These are phyloP conservation scores for Chaetorhynchus papuensis DNA, from an alignment of 2,113 vertebrate genomes.

Conservation along the genomic window DNA sequence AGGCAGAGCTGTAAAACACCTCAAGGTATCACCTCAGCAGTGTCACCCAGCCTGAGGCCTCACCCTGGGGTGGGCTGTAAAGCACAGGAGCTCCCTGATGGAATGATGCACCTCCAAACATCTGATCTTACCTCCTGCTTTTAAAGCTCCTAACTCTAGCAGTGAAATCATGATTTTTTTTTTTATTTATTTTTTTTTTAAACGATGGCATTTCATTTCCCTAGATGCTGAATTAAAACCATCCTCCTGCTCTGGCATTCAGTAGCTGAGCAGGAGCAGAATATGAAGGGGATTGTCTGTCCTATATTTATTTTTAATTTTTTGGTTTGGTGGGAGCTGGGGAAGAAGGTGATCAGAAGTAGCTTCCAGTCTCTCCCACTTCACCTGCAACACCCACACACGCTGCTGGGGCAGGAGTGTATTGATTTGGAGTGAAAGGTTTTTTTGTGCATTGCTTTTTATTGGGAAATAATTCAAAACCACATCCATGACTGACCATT, in stretches of 20 bases:
- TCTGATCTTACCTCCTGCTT: background rate
- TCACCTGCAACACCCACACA: background rate
- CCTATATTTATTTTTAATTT: background rate
- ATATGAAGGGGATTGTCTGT: background rate
- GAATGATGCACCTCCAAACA: background rate
- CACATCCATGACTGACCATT: fast-evolving
- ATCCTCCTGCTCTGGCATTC: background rate
- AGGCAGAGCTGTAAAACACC: background rate
- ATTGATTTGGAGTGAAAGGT: background rate
- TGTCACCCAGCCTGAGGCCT: background rate
- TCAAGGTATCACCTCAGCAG: background rate
- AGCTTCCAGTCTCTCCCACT: background rate
- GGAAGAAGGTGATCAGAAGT: background rate
- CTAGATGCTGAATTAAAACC: background rate
- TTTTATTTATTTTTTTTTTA: too few relatives aligned
- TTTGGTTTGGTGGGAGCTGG: background rate
- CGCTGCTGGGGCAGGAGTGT: background rate
- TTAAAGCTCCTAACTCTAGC: background rate
- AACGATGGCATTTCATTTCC: background rate
- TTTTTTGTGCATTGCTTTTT: background rate
- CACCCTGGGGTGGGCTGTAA: background rate
- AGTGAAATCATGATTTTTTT: background rate
- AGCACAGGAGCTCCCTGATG: background rate
- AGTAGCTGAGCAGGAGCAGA: background rate
- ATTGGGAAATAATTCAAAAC: background rate